Base-by-base conservation (phyloP, 2,113 vertebrate genomes). In the Rhynchomys soricoides region DNA sequence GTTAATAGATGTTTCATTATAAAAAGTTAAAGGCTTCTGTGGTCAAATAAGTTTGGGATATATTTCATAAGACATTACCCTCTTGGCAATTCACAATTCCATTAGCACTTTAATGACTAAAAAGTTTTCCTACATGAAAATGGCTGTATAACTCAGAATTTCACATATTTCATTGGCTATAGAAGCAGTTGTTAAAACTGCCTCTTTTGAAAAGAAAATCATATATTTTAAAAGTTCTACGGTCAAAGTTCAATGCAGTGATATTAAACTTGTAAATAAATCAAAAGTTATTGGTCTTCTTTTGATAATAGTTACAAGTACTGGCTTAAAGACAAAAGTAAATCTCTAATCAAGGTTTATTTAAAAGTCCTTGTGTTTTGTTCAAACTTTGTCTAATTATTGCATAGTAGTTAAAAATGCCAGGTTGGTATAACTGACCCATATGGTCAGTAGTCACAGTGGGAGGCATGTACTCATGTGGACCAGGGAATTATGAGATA, bases 31-130 rank as follows among this genome's bases (percentile, higher is more conserved):
- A 95, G 15, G 24, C 73, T 94, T 91, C 68, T 85, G 85, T 89
- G 95, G 78, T 94, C 89, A 97, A 96, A 70, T 95, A 95, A 94
- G 68, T 93, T 96, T 96, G 82, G 59, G 59, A 93, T 95, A 96
- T 96, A 96, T 86, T 95, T 96, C 70, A 87, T 96, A 96, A 95
- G 71, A 88, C 40, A 96, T 96, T 96, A 95, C 19, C 40, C 78
- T 94, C 77, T 94, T 95, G 68, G 94, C 86, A 97, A 97, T 96
- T 94, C 70, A 90, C 77, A 95, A 71, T 92, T 64, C 78, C 79
- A 96, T 95, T 96, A 94, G 48, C 83, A 89, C 78, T 93, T 68
- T 97, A 98, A 97, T 91, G 48, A 83, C 31, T 34, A n/a, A 91
- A 95, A 96, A 83, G 37, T 96, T 97, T 73, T 94, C 5, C 50